These are phyloP conservation scores for Pandemis cinnamomeana DNA, from an alignment of 2,888 invertebrate species.

Conservation along the genomic window DNA sequence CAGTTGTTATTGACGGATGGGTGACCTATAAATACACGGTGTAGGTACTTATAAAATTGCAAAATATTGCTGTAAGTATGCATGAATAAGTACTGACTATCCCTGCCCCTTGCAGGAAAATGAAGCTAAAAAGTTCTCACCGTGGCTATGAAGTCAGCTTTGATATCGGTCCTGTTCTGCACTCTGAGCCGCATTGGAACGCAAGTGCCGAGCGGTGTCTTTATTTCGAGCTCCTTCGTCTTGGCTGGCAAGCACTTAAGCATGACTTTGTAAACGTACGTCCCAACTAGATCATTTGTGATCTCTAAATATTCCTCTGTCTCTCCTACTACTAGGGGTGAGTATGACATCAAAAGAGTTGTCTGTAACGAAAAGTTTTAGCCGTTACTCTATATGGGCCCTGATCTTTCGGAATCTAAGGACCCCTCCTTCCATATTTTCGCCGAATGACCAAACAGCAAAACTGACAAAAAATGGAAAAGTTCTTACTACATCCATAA, in stretches of 20 bases:
- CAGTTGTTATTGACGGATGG: conserved; percentile 67
- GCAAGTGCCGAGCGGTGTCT: conserved; percentile 62
- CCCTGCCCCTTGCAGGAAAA: no score
- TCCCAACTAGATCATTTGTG: conserved; percentile 64
- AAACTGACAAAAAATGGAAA: neutral
- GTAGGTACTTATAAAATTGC: neutral
- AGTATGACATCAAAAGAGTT: conserved; percentile 63
- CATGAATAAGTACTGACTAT: neutral
- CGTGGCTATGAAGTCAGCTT: conserved; percentile 61
- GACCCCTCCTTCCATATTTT: no score
- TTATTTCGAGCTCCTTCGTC: conserved; percentile 65
- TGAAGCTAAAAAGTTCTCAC: conserved; percentile 52
- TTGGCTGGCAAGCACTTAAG: conserved; percentile 74
- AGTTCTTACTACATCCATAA: neutral
- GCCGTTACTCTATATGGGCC: neutral
- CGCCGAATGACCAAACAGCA: no score
- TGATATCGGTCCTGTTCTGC: conserved; percentile 66
- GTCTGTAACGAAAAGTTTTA: conserved; percentile 56
- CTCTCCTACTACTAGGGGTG: conserved; percentile 73
- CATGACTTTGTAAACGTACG: conserved; percentile 66
- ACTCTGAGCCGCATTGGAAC: conserved; percentile 70
- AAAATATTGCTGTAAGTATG: no score
- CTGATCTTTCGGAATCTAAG: no score
- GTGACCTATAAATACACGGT: conserved; percentile 57
- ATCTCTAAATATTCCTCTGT: conserved; percentile 65